phyloP scores from a whole-genome alignment of 64 coral and sea anemone species.

The Acropora tenuis region DNA sequence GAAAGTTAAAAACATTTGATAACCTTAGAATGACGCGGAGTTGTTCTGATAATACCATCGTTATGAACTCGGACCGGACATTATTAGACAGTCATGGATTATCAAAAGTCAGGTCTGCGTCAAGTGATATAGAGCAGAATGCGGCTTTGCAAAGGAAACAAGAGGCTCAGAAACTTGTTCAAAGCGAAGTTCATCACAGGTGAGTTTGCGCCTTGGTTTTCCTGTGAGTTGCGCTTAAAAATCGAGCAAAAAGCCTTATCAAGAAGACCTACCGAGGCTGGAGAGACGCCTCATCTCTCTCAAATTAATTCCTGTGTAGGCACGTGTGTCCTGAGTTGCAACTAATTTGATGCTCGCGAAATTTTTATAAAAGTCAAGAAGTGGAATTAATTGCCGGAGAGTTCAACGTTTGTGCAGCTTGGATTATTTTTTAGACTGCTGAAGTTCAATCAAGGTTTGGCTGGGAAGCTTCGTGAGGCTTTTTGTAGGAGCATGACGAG shows the following conservation, averaged over 20 bases:
- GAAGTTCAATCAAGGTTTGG: no score
- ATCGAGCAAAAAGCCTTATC: background rate
- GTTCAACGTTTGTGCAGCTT: no score
- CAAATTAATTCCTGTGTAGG: background rate
- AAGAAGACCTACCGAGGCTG: no score
- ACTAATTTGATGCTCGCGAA: no score
- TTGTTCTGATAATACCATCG: constrained; percentile 41
- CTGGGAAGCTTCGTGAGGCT: no score
- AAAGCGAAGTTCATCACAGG: constrained; percentile 21
- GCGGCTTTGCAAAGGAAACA: constrained; percentile 7
- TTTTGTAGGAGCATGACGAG: no score
- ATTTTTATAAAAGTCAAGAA: no score
- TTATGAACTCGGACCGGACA: constrained; percentile 12
- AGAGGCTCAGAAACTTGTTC: background rate
- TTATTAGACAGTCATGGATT: constrained; percentile 19
- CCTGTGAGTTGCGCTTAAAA: background rate
- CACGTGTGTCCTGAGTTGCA: no score
- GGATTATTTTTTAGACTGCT: no score
- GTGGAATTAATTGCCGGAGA: no score
- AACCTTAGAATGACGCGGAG: constrained; percentile 47
- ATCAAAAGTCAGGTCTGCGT: constrained; percentile 58
- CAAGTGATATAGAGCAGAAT: constrained; percentile 36
- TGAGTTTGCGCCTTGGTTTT: background rate
- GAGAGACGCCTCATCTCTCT: background rate
- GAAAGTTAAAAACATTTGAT: background rate